Conservation (phyloP, 2,888 invertebrate species). For the Luperina testacea region DNA sequence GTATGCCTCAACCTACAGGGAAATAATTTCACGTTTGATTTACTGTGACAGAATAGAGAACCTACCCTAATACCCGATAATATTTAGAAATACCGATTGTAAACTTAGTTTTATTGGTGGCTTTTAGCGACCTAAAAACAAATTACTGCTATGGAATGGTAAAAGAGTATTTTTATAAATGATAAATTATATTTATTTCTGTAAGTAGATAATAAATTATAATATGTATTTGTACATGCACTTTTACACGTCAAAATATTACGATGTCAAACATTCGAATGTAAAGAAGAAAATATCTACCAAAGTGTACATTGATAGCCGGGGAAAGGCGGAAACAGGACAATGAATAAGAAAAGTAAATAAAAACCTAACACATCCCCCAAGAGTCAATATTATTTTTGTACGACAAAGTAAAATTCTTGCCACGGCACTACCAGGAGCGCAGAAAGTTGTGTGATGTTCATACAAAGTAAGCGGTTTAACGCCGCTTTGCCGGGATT, state of each 20-base stretch:
- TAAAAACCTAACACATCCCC: background rate
- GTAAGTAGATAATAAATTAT: background rate
- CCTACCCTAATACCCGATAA: background rate
- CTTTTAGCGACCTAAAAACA: background rate
- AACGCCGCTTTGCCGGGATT: conserved; percentile 58
- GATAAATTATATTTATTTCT: background rate
- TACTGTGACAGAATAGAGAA: background rate
- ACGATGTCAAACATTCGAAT: background rate
- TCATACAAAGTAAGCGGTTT: conserved; percentile 66
- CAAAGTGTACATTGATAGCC: background rate
- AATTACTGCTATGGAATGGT: background rate
- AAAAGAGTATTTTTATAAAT: background rate
- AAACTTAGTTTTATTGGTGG: background rate
- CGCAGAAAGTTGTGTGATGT: conserved; percentile 57
- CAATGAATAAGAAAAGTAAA: conserved; percentile 26
- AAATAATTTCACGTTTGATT: background rate
- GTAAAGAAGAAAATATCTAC: background rate
- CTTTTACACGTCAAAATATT: background rate
- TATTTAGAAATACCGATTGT: background rate
- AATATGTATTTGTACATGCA: background rate
- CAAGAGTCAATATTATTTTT: conserved; percentile 24
- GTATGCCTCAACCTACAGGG: too few relatives aligned
- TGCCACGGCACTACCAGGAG: conserved; percentile 50
- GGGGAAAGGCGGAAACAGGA: background rate
- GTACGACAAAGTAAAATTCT: conserved; percentile 12